Evolutionary conservation across 2,888 invertebrate genomes (phyloP).

Genomic region (Conops quadrifasciatus): DNA sequence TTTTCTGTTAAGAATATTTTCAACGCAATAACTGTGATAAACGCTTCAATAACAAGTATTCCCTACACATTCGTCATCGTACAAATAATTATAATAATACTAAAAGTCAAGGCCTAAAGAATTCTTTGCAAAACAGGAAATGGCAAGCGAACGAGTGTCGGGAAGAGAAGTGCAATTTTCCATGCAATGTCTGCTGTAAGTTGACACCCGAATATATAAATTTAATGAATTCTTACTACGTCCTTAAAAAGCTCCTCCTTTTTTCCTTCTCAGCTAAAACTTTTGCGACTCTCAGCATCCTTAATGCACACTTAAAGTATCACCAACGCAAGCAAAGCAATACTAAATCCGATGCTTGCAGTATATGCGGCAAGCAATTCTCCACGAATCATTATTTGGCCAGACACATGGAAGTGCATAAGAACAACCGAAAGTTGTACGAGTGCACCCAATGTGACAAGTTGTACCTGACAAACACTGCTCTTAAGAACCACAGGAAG

Average conservation of each 20-base stretch:
- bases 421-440: conserved; percentile 44
- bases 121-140: neutral
- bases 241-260: too few relatives aligned
- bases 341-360: conserved; percentile 47
- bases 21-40: neutral
- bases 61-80: conserved; percentile 3
- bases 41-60: conserved; percentile 1
- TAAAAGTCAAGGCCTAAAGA: neutral
- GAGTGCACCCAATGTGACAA: conserved; percentile 46
- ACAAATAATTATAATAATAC: conserved; percentile 16
- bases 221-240: too few relatives aligned
- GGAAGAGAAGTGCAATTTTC: conserved; percentile 39
- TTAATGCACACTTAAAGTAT: conserved; percentile 47
- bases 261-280: conserved; percentile 44
- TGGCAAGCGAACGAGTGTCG: conserved; percentile 27
- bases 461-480: conserved; percentile 45
- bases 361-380: conserved; percentile 49
- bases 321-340: conserved; percentile 46
- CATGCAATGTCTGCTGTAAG: conserved; percentile 50
- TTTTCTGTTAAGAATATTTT: neutral
- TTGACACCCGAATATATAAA: conserved; percentile 3
- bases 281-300: conserved; percentile 42
- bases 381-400: conserved; percentile 48
- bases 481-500: conserved; percentile 48
- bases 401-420: conserved; percentile 47